Conservation (phyloP, 2,797 vertebrate genomes). For the Amblyopsis hoosieri region DNA sequence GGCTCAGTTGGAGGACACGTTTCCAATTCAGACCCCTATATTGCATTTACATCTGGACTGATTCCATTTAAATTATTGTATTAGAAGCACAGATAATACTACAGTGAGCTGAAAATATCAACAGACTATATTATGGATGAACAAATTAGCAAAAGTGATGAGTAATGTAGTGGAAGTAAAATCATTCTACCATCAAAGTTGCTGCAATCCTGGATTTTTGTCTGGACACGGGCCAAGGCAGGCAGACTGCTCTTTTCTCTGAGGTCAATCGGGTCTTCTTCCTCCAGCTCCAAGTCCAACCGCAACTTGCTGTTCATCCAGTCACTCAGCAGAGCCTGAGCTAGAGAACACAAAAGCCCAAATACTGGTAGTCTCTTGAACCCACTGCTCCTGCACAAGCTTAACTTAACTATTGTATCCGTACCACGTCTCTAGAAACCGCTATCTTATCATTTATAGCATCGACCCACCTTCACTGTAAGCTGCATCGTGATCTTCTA, state of each 20-base stretch:
- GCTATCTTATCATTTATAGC: background rate
- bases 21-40: background rate
- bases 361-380: background rate
- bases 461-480: slow-evolving; percentile 83
- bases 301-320: slow-evolving; percentile 87
- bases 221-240: slow-evolving; percentile 27
- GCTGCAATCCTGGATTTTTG: slow-evolving; percentile 55
- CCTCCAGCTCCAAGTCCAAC: slow-evolving; percentile 74
- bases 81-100: background rate
- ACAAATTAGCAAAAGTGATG: too few relatives aligned
- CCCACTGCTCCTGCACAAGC: slow-evolving; percentile 5
- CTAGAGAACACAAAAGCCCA: slow-evolving; percentile 64
- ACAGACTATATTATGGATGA: too few relatives aligned
- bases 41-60: background rate
- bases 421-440: slow-evolving; percentile 21
- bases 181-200: slow-evolving; percentile 87
- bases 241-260: slow-evolving; percentile 38
- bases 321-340: slow-evolving; percentile 83
- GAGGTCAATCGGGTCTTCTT: slow-evolving; percentile 44
- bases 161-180: background rate
- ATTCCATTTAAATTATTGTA: background rate
- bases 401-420: slow-evolving; percentile 12
- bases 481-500: slow-evolving; percentile 81
- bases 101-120: background rate
- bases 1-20: too few relatives aligned